Conservation (phyloP, 2,113 vertebrate genomes). For the Pseudolaguvia tuberculata region DNA sequence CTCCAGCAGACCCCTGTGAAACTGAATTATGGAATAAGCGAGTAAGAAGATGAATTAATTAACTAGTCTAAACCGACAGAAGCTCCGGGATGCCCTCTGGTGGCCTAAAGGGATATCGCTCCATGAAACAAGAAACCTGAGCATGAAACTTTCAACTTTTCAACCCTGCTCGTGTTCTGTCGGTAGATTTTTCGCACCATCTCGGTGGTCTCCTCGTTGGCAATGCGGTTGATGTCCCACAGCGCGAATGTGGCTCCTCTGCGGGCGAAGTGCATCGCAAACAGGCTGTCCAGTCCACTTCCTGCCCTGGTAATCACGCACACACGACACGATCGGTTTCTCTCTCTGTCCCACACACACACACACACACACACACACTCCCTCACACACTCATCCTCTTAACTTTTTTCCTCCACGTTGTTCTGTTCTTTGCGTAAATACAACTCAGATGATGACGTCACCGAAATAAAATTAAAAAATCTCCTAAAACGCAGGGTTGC, state of each 20-base stretch:
- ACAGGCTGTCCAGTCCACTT: conserved; percentile 79
- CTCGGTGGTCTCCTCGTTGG: conserved; percentile 82
- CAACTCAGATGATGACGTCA: background rate
- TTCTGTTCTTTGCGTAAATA: background rate
- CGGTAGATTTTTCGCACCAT: conserved; percentile 79
- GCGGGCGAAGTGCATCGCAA: conserved; percentile 80
- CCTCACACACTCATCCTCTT: background rate
- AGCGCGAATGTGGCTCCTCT: conserved; percentile 78
- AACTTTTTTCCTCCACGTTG: background rate
- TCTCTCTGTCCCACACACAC: background rate
- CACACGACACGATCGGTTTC: conserved; percentile 79
- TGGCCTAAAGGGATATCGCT: too few species aligned
- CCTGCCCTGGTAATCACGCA: conserved; percentile 82
- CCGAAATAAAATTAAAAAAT: too few species aligned
- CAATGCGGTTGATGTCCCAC: conserved; percentile 81
- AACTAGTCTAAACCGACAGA: too few species aligned
- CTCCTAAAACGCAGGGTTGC: too few species aligned
- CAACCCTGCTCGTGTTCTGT: conserved; percentile 58
- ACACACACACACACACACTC: too few species aligned
- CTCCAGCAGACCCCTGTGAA: too few species aligned
- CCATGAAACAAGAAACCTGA: too few species aligned
- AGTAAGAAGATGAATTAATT: too few species aligned
- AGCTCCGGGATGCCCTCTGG: too few species aligned
- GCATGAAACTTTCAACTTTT: too few species aligned
- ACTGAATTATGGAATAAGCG: too few species aligned